Base-by-base conservation (phyloP, 2,888 invertebrate genomes). In the Tipula confusa region DNA sequence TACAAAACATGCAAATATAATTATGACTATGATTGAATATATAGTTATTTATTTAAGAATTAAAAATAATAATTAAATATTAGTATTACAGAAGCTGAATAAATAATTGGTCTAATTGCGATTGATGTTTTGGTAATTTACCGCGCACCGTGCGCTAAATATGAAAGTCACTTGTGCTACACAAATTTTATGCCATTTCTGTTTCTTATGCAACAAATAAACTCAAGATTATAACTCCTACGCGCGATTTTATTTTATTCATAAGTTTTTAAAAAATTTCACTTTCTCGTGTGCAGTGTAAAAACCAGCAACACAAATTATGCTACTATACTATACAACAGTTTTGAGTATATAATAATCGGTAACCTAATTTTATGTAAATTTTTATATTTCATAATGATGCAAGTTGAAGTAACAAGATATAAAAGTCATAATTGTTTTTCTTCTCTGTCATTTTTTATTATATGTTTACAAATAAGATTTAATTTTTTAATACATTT, bases 321-420 rank as follows among this genome's bases (percentile, higher is more conserved):
- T 64, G 64, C 18, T 64, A 38, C n/a, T 38, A 64, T 24, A 64
- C 64, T 64, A 64, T 64, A 64, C 64, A 64, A 64, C 64, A 13
- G 24, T 24, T 64, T 24, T 24, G 64, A 64, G 64, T 64, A 64
- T 9, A 64, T 64, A 64, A 64, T 64, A 64, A 24, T 24, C 11
- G 18, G 64, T 64, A 64, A 64, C 64, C 64, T 64, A 64, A 64
- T 64, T 64, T 64, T 64, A 64, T 64, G 64, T 64, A 64, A 24
- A 43, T 43, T 43, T 33, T 33, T 33, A n/a, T n/a, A n/a, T n/a
- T n/a, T n/a, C n/a, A 43, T 43, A 43, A 64, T 64, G 64, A 64
- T 64, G 64, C 64, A 64, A 64, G 64, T 64, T 64, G n/a, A 24
- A 64, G 24, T 64, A 64, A 24, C 9, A 64, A 24, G n/a, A n/a